phyloP scores from a whole-genome alignment of 2,113 vertebrate genomes.

The Neoarius graeffei region DNA sequence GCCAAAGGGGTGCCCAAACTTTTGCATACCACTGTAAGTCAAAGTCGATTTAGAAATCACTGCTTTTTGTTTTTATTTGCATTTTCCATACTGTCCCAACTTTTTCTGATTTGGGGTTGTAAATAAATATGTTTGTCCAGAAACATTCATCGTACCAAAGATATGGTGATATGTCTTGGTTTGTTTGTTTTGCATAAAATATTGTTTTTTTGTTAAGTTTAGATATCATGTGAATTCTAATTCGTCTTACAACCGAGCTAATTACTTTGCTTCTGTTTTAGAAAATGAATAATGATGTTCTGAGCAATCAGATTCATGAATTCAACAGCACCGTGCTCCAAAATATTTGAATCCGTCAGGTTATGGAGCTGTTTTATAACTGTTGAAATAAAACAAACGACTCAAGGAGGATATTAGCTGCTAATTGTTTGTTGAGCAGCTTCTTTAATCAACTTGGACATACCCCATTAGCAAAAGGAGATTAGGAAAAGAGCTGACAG shows the following conservation, averaged over 20 bases:
- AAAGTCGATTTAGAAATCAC: too few relatives aligned
- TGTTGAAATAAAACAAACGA: neutral
- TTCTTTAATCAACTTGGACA: neutral
- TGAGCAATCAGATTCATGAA: neutral
- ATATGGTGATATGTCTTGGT: neutral
- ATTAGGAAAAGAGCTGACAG: neutral
- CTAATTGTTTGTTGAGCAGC: neutral
- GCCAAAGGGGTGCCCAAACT: too few relatives aligned
- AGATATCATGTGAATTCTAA: neutral
- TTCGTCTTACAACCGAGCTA: neutral
- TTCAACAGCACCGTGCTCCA: neutral
- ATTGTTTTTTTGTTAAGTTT: neutral
- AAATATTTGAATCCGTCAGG: neutral
- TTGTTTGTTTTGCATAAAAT: neutral
- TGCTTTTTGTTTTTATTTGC: too few relatives aligned
- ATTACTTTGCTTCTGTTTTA: neutral
- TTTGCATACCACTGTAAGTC: too few relatives aligned
- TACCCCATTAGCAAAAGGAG: neutral
- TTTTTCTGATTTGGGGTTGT: too few relatives aligned
- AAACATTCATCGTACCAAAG: neutral
- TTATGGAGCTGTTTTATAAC: neutral
- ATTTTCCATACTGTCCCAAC: too few relatives aligned
- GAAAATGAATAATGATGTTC: neutral
- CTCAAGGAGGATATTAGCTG: neutral
- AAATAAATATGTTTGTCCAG: neutral